Conservation (phyloP, 2,797 vertebrate genomes). For the Cebuella pygmaea region DNA sequence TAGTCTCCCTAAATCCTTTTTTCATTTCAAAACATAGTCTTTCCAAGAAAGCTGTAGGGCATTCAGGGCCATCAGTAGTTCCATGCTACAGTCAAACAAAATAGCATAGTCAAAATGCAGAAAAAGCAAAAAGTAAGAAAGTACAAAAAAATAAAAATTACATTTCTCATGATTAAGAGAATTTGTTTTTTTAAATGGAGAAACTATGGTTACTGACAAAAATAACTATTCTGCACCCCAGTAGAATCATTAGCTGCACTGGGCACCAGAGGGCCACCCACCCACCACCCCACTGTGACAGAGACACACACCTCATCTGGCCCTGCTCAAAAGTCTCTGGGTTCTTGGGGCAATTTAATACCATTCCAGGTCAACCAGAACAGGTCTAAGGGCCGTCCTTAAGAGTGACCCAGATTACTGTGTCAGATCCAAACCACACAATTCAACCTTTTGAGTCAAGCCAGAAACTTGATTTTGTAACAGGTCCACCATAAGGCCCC, state of each 20-base stretch:
- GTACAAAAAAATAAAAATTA: not conserved
- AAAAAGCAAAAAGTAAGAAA: not conserved
- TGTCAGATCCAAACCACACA: not conserved
- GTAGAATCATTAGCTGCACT: not conserved
- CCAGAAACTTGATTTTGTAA: not conserved
- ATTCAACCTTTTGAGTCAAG: not conserved
- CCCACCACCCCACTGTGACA: not conserved
- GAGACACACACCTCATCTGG: not conserved
- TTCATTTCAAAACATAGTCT: constrained; percentile 99
- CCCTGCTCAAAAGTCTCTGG: not conserved
- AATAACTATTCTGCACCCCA: not conserved
- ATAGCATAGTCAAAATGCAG: not conserved
- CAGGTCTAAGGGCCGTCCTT: not conserved
- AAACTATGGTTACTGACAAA: not conserved
- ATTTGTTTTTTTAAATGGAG: not conserved
- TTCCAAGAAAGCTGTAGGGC: constrained; percentile 95
- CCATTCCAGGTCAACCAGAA: not conserved
- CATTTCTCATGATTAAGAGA: not conserved
- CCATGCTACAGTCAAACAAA: constrained; percentile 89
- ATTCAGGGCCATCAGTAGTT: constrained; percentile 94
- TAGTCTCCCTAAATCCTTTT: constrained; percentile 97
- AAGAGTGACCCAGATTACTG: not conserved
- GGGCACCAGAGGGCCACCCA: not conserved
- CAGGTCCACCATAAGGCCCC: not conserved
- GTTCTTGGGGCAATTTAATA: not conserved